phyloP scores from a whole-genome alignment of 2,888 invertebrate genomes.

The Agrotis exclamationis region DNA sequence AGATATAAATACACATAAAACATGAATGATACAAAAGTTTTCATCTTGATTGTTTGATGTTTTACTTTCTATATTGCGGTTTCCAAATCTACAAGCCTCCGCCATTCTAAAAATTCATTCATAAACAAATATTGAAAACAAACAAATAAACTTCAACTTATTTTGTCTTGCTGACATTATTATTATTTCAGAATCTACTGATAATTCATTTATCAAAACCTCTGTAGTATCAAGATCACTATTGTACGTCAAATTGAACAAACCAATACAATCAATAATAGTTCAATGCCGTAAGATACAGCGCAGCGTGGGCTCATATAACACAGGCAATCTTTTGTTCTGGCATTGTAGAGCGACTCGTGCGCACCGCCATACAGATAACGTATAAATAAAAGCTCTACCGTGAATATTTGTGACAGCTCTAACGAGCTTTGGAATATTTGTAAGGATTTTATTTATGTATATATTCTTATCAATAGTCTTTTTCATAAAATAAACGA shows the following conservation, averaged over 20 bases:
- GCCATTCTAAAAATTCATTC: constrained; percentile 81
- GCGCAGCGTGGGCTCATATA: constrained; percentile 68
- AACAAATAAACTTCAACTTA: constrained; percentile 45
- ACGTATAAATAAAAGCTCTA: constrained; percentile 6
- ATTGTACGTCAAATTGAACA: constrained; percentile 68
- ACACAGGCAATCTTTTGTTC: constrained; percentile 45
- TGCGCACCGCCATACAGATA: constrained; percentile 30
- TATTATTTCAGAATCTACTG: constrained; percentile 44
- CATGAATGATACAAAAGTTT: constrained; percentile 89
- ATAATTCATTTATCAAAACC: constrained; percentile 30
- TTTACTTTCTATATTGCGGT: constrained; percentile 79
- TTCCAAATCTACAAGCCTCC: constrained; percentile 85
- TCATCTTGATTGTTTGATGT: constrained; percentile 81
- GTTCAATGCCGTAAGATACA: constrained; percentile 48
- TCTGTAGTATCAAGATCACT: constrained; percentile 29
- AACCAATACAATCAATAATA: constrained; percentile 62
- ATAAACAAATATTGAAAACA: constrained; percentile 60
- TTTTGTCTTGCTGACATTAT: constrained; percentile 39
- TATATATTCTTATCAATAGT: neutral
- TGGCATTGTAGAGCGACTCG: constrained; percentile 4
- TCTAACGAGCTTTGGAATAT: too few relatives aligned
- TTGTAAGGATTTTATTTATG: neutral
- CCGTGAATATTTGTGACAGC: neutral
- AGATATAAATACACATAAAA: constrained; percentile 90
- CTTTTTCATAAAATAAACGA: neutral